phyloP scores from a whole-genome alignment of 1,140 invertebrate genomes.

The Pseudomyrmex gracilis region DNA sequence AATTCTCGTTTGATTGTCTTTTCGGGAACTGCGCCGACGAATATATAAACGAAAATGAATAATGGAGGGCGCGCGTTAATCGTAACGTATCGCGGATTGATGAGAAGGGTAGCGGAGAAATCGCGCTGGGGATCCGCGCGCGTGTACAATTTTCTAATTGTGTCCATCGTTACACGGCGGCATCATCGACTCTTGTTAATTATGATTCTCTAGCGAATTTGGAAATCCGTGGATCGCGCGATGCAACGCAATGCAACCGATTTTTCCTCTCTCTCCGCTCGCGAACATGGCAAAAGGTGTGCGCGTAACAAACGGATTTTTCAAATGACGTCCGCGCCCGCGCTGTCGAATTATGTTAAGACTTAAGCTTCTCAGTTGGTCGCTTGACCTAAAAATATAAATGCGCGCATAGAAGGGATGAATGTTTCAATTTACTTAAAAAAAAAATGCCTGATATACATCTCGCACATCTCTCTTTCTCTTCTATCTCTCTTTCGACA shows the following conservation, averaged over 20 bases:
- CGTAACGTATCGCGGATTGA: constrained; percentile 16
- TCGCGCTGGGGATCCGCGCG: constrained; percentile 7
- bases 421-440: too few relatives aligned
- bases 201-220: constrained; percentile 51
- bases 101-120: not conserved
- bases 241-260: constrained; percentile 11
- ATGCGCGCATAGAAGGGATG: not conserved
- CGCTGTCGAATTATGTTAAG: not conserved
- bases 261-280: not conserved
- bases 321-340: constrained; percentile 8
- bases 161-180: constrained; percentile 58
- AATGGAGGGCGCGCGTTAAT: constrained; percentile 63
- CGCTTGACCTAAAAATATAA: constrained; percentile 3
- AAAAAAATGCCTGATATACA: too few relatives aligned
- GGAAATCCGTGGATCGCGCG: constrained; percentile 41
- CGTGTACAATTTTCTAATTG: constrained; percentile 66
- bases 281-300: constrained; percentile 1
- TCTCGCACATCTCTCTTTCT: not conserved
- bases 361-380: not conserved
- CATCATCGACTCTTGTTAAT: constrained; percentile 59
- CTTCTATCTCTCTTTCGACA: not conserved
- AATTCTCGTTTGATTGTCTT: constrained; percentile 79
- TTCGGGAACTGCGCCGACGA: constrained; percentile 39
- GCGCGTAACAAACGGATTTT: constrained; percentile 14
- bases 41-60: constrained; percentile 67